Evolutionary conservation across 2,888 invertebrate species (phyloP).

Genomic region (Papilio gigon): DNA sequence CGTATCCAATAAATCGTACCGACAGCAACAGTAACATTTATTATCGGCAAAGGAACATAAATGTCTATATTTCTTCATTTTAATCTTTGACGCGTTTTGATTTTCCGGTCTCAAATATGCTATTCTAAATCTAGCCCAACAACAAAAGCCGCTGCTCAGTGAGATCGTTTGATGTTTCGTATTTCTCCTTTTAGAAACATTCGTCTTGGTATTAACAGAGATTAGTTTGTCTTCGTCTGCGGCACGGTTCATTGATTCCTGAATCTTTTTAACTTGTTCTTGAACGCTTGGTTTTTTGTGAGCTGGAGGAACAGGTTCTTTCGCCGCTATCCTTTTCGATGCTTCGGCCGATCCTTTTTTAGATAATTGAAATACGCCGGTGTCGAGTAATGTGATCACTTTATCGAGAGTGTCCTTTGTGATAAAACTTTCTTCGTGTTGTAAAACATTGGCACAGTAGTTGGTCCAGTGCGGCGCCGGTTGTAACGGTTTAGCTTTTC

Average conservation of each 20-base stretch:
- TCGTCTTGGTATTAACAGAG: background rate
- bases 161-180: background rate
- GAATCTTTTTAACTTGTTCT: background rate
- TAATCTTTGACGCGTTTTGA: conserved; percentile 37
- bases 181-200: background rate
- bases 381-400: conserved; percentile 59
- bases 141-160: conserved; percentile 51
- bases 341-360: background rate
- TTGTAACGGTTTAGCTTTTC: background rate
- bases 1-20: conserved; percentile 42
- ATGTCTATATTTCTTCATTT: conserved; percentile 43
- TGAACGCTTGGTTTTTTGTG: background rate
- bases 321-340: background rate
- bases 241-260: background rate
- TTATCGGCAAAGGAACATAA: conserved; percentile 43
- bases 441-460: conserved; percentile 7
- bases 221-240: background rate
- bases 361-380: conserved; percentile 25
- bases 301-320: background rate
- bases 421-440: conserved; percentile 48
- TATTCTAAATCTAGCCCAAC: conserved; percentile 55
- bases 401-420: conserved; percentile 65
- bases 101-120: conserved; percentile 13
- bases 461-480: conserved; percentile 11
- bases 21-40: conserved; percentile 59